Base-by-base conservation (phyloP, 1,140 invertebrate genomes). In the Euschistus heros region DNA sequence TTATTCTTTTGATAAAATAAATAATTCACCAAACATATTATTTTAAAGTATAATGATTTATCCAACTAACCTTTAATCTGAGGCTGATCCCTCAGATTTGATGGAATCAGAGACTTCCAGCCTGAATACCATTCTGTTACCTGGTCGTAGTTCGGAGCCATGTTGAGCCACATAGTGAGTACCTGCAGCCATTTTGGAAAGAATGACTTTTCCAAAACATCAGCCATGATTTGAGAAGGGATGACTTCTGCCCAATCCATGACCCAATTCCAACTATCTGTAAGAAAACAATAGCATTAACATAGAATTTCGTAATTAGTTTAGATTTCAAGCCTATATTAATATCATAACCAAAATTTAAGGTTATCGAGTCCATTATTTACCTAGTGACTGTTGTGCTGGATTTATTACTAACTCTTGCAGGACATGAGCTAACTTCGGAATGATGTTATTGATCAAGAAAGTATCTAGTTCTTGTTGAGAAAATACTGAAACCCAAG, bases 401-500 rank as follows among this genome's bases (percentile, higher is more conserved):
- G 94, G 92, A 77, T 93, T 92, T n/a, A 98, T 87, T 2, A 86
- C 78, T 68, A 95, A 84, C 66, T 84, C 80, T 18, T 81, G 78
- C 59, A 95, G 76, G 22, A 83, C 84, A 52, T 82, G 74, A 74
- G 90, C 86, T 24, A 96, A 76, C 75, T 97, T 97, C 2, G 95
- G 94, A 55, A 97, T 76, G 66, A 98, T 92, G 76, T 96, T 90
- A 69, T 88, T 89, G 2, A 91, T 79, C 27, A 98, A 75, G 73
- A 98, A 92, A 8, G 86, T 84, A 60, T 91, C 82, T 79, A 97
- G 87, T 42, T 92, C 85, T 10, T 85, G 84, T 65, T 85, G 84
- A 54, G 85, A 80, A 69, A 96, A 92, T 0, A 94, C 93, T 59
- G 81, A 74, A n/a, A 84, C 77, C 97, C 97, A 99, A 0, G 95